Percentiles rank a stretch among this genome's conserved stretches.
These are phyloP conservation scores for Venusia cambrica DNA, from an alignment of 2,888 invertebrate species.

Conservation along the genomic window DNA sequence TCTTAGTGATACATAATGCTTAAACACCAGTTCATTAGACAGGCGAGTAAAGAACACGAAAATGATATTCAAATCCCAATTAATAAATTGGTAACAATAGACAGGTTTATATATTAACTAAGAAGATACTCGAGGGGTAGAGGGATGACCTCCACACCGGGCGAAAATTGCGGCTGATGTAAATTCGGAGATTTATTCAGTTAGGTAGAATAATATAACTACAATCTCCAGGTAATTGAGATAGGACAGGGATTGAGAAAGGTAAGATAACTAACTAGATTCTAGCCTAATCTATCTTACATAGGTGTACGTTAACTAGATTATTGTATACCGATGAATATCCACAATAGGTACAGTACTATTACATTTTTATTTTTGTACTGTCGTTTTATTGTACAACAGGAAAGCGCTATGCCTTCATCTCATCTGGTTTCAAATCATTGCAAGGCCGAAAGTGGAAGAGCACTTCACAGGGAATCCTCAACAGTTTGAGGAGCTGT, in stretches of 20 bases:
- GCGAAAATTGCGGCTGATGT: conserved; percentile 33
- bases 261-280: conserved; percentile 19
- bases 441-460: no score
- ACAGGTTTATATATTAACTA: conserved; percentile 26
- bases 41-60: conserved; percentile 2
- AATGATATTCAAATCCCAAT: conserved; percentile 12
- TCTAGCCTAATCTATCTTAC: conserved; percentile 2
- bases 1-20: no score
- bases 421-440: no score
- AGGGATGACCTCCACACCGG: conserved; percentile 24
- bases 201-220: conserved; percentile 24
- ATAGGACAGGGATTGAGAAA: conserved; percentile 26
- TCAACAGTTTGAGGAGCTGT: no score
- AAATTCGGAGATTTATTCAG: conserved; percentile 32
- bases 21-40: background rate
- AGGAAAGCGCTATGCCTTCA: no score
- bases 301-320: no score
- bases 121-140: conserved; percentile 23
- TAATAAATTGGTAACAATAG: conserved; percentile 29
- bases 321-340: no score
- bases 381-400: no score
- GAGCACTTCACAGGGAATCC: no score
- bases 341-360: no score
- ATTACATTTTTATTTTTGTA: no score
- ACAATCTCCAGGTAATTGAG: conserved; percentile 24